A percentile compares a stretch with the other conserved stretches of the same genome.
Conservation (phyloP, 2,888 invertebrate species). For the Autographa pulchrina region DNA sequence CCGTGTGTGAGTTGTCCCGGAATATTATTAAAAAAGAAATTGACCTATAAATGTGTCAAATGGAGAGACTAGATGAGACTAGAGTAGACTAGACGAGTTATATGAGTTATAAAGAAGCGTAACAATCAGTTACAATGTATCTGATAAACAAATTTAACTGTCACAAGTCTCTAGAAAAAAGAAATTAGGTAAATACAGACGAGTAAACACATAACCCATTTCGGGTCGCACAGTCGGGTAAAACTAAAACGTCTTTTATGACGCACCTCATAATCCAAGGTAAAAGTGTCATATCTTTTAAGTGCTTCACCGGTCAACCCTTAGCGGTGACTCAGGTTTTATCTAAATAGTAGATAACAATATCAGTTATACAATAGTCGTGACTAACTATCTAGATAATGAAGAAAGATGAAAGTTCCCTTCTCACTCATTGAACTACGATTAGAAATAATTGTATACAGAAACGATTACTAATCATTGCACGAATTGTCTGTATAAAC, state of each 20-base stretch:
- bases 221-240: too few relatives aligned
- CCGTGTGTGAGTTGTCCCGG: too few relatives aligned
- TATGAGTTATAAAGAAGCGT: too few relatives aligned
- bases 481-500: neutral
- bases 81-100: too few relatives aligned
- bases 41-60: too few relatives aligned
- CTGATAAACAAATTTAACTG: neutral
- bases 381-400: slow-evolving; percentile 2
- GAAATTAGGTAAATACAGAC: too few relatives aligned
- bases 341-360: neutral
- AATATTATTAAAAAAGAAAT: too few relatives aligned
- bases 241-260: too few relatives aligned
- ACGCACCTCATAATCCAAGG: too few relatives aligned
- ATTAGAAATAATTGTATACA: neutral
- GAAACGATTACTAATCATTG: neutral
- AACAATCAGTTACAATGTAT: slow-evolving; percentile 15
- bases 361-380: neutral
- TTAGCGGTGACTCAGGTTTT: neutral
- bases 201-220: too few relatives aligned
- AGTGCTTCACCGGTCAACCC: neutral
- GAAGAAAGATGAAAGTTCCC: neutral
- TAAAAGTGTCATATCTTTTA: too few relatives aligned
- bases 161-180: neutral
- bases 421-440: neutral
- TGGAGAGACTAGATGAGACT: too few relatives aligned